phyloP scores from a whole-genome alignment of 1,140 invertebrate species.

The Trinorchestia longiramus region DNA sequence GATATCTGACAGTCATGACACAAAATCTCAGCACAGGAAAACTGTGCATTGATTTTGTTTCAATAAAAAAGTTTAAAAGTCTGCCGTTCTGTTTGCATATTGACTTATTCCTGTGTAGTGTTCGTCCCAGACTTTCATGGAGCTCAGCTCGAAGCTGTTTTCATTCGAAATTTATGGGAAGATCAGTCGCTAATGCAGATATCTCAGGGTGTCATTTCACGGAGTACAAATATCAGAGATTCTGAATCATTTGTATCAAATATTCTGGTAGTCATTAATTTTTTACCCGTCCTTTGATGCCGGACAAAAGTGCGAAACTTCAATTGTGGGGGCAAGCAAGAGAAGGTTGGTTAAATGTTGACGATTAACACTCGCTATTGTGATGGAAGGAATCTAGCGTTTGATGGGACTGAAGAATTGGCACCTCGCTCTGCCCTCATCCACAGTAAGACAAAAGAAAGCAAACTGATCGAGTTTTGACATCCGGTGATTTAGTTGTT shows the following conservation, averaged over 20 bases:
- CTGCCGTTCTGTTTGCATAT: background rate
- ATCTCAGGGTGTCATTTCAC: background rate
- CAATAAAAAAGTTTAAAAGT: background rate
- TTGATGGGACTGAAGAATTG: slow-evolving; percentile 35
- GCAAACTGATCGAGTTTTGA: slow-evolving; percentile 53
- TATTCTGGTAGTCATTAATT: slow-evolving; percentile 29
- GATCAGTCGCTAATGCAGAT: background rate
- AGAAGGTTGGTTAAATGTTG: slow-evolving; percentile 49
- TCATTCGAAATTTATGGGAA: background rate
- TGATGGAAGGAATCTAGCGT: background rate
- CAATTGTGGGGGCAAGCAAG: slow-evolving; percentile 3
- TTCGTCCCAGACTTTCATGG: background rate
- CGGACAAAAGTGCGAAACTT: slow-evolving; percentile 44
- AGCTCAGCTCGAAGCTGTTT: background rate
- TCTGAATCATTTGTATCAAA: slow-evolving; percentile 18
- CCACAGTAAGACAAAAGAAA: slow-evolving; percentile 47
- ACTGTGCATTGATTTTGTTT: background rate
- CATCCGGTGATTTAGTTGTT: slow-evolving; percentile 50
- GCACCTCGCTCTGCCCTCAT: slow-evolving; percentile 34
- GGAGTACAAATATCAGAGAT: slow-evolving; percentile 11
- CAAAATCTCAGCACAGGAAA: background rate
- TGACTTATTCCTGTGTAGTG: background rate
- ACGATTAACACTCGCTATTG: slow-evolving; percentile 32
- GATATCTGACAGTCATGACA: background rate
- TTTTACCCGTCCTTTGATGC: background rate